A percentile compares a stretch with the other conserved stretches of the same genome.
Evolutionary conservation across 2,888 invertebrate species (phyloP).

Genomic region (Mycogona germanica): DNA sequence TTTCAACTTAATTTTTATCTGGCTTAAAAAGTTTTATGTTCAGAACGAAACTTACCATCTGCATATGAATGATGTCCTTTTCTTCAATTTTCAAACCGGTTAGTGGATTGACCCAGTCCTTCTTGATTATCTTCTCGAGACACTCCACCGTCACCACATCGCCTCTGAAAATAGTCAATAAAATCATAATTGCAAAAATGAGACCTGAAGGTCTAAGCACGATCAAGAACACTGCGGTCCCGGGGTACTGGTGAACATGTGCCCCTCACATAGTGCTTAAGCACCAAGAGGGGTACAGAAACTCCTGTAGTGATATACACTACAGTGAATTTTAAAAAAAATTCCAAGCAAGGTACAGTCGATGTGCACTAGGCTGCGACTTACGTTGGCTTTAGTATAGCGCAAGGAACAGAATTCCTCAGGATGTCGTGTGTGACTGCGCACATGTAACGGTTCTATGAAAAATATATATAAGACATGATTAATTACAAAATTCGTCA

Average conservation of each 20-base stretch:
- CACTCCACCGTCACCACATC: constrained; percentile 94
- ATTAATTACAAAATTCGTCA: too few species aligned
- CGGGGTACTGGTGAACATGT: too few species aligned
- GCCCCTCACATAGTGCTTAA: too few species aligned
- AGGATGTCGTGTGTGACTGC: constrained; percentile 93
- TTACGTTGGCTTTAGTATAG: constrained; percentile 77
- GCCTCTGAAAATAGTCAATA: constrained; percentile 48
- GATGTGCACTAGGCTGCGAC: constrained; percentile 31
- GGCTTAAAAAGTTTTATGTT: background rate
- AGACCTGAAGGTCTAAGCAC: background rate
- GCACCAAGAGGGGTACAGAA: too few species aligned
- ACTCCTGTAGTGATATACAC: too few species aligned
- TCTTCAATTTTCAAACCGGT: constrained; percentile 71
- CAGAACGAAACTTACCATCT: constrained; percentile 57
- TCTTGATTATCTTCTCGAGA: constrained; percentile 88
- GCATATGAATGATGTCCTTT: constrained; percentile 81
- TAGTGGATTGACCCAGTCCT: constrained; percentile 92
- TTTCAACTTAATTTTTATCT: background rate
- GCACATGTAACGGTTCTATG: constrained; percentile 77
- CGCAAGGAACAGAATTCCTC: constrained; percentile 87
- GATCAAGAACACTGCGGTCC: background rate
- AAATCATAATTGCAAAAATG: background rate
- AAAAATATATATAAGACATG: constrained; percentile 5
- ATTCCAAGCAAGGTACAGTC: background rate
- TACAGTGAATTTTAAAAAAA: background rate